These are phyloP conservation scores for Lutjanus campechanus DNA, from an alignment of 2,797 vertebrate species.

Conservation along the genomic window DNA sequence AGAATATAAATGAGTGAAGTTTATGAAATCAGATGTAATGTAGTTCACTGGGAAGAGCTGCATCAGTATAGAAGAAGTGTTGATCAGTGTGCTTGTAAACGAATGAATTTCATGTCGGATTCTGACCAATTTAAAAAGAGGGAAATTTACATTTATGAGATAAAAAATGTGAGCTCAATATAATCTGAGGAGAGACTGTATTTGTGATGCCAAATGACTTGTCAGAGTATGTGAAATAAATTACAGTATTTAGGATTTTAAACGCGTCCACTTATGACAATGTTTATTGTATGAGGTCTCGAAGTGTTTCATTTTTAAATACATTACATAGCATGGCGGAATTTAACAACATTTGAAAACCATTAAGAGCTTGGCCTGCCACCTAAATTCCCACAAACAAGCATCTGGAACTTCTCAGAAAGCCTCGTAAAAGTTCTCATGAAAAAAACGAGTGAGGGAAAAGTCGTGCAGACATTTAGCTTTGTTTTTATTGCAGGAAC, in stretches of 20 bases:
- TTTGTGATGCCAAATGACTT: constrained; percentile 85
- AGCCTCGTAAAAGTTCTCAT: constrained; percentile 60
- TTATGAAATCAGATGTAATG: constrained; percentile 66
- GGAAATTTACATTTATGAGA: constrained; percentile 77
- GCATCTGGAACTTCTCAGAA: constrained; percentile 77
- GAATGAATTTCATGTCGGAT: constrained; percentile 69
- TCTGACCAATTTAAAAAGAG: constrained; percentile 74
- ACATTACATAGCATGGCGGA: constrained; percentile 31
- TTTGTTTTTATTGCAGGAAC: constrained; percentile 77
- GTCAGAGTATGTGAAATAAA: constrained; percentile 85
- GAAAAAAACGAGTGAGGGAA: constrained; percentile 31
- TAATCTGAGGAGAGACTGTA: constrained; percentile 80
- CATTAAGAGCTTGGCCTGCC: constrained; percentile 57
- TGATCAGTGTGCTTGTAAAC: constrained; percentile 73
- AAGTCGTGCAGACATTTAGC: constrained; percentile 61
- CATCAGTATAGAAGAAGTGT: constrained; percentile 65
- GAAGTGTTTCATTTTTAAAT: constrained; percentile 42
- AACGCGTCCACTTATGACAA: constrained; percentile 52
- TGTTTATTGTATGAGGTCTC: constrained; percentile 46
- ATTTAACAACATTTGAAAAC: constrained; percentile 66
- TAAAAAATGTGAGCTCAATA: constrained; percentile 72
- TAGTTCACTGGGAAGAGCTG: constrained; percentile 81
- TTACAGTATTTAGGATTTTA: constrained; percentile 82
- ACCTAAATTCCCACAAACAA: constrained; percentile 50
- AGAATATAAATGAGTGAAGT: constrained; percentile 59